Evolutionary conservation across 2,113 vertebrate genomes (phyloP), one percentile per base, ranked within the genome.

Genomic region (Nycticorax nycticorax): DNA sequence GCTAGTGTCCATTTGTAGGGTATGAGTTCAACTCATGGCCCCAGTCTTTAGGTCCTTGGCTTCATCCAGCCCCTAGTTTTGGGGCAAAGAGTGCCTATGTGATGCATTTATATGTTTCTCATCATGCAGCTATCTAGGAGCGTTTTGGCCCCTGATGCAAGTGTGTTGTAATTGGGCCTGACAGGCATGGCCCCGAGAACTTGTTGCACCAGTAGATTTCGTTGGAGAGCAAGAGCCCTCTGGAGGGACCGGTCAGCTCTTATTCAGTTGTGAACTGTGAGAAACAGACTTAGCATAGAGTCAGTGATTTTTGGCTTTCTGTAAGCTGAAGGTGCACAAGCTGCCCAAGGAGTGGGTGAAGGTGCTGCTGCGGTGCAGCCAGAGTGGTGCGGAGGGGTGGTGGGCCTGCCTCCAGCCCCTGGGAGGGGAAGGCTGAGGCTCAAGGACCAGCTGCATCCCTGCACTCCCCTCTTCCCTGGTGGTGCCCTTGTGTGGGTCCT

Each of bases 321-420:
- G 23, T n/a, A 33, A 64, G 17, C 41, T 20, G 13, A 57, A 62
- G 30, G 37, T 2, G 4, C 8, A 6, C 2, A 6, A 37, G 18
- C 53, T 84, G 39, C 27, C 18, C 6, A 6, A 69, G 73, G 23
- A 56, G 14, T 3, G 13, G 5, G 39, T 81, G 55, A 57, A 77
- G 43, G 20, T 30, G 14, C n/a, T 47, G 33, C 23, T 60, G 45
- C 4, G 5, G 45, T 5, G 23, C 33, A 28, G 6, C 27, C 24
- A 14, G 28, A 59, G 18, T 10, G 45, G 5, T 73, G 32, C 1
- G 5, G 30, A 52, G 20, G 23, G 18, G 4, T 21, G 2, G 1
- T 45, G 45, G 17, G 10, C 21, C 15, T 39, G 41, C 20, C 18
- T 72, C 12, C n/a, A 55, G 23, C 9, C 14, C 8, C 8, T 88